Percentiles rank a stretch among this genome's conserved stretches.
These are phyloP conservation scores for Python bivittatus DNA, from an alignment of 2,113 vertebrate genomes.

Conservation along the genomic window DNA sequence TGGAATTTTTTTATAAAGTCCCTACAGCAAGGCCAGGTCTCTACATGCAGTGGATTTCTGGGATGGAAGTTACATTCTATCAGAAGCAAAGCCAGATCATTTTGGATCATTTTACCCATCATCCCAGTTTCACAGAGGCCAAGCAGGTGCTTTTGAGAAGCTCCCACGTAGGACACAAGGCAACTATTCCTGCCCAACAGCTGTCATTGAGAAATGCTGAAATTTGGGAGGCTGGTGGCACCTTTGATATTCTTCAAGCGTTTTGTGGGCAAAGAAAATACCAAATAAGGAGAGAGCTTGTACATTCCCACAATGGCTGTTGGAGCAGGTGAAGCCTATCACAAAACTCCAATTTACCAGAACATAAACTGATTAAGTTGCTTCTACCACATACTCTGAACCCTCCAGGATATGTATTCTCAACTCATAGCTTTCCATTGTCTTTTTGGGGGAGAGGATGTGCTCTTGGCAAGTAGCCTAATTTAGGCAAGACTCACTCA, in stretches of 20 bases:
- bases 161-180: background rate
- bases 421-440: background rate
- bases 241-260: background rate
- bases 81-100: background rate
- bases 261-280: background rate
- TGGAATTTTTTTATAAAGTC: background rate
- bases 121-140: background rate
- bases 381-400: background rate
- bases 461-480: background rate
- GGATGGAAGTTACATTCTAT: background rate
- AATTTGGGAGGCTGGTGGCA: background rate
- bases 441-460: background rate
- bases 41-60: background rate
- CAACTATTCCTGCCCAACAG: background rate
- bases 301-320: background rate
- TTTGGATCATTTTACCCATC: background rate
- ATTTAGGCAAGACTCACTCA: background rate
- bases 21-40: background rate
- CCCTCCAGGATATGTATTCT: background rate
- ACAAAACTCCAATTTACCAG: background rate
- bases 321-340: background rate
- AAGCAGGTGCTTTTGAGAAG: background rate
- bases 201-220: background rate
- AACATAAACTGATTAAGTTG: background rate
- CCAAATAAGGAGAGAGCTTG: background rate